Conservation (phyloP, 2,888 invertebrate species). For the Drosophila aldrichi region DNA sequence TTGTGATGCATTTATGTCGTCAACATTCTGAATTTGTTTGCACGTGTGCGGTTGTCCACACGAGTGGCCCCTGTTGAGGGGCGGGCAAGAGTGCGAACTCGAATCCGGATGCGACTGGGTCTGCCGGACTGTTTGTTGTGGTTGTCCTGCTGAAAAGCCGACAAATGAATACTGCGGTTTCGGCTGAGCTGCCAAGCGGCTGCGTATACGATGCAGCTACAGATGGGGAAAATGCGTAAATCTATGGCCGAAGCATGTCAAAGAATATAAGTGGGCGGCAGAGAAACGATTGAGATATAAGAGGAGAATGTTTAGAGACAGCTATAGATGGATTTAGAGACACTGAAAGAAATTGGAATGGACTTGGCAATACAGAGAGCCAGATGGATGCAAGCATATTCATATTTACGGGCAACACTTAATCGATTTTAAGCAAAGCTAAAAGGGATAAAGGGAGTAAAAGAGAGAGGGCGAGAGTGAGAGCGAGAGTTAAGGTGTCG, state of each 20-base stretch:
- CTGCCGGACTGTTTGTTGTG: conserved; percentile 59
- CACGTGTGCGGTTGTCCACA: conserved; percentile 16
- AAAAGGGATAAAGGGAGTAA: conserved; percentile 11
- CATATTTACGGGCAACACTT: neutral
- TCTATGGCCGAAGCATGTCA: neutral
- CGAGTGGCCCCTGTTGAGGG: conserved; percentile 10
- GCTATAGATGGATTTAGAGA: neutral
- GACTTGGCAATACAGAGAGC: neutral
- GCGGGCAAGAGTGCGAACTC: conserved; percentile 4
- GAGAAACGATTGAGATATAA: neutral
- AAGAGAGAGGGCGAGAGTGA: conserved; percentile 9
- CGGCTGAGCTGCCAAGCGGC: conserved; percentile 15
- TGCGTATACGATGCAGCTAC: neutral
- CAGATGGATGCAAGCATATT: neutral
- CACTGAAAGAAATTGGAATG: neutral
- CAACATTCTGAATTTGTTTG: conserved; percentile 37
- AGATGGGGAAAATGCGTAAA: neutral
- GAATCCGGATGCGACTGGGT: conserved; percentile 1
- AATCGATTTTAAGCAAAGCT: conserved; percentile 20
- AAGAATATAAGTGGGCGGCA: neutral
- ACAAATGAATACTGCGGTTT: conserved; percentile 58
- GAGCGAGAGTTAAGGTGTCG: conserved; percentile 26
- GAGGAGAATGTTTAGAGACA: neutral
- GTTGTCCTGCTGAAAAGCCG: conserved; percentile 59
- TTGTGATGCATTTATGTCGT: conserved; percentile 51